phyloP scores from a whole-genome alignment of 1,140 invertebrate species.

The Leguminivora glycinivorella region DNA sequence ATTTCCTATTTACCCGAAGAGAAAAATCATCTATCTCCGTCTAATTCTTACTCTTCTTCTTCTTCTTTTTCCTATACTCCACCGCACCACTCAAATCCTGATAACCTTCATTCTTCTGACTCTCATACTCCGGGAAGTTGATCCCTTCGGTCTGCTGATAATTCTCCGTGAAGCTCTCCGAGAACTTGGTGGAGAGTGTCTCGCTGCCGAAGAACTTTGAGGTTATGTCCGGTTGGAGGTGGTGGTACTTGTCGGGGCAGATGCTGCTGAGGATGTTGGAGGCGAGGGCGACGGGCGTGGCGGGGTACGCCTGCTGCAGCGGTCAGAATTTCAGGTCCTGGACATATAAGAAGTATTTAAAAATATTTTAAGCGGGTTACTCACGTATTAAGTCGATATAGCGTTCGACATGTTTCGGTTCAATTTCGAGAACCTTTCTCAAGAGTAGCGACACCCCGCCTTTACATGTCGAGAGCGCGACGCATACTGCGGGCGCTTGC shows the following conservation, averaged over 20 bases:
- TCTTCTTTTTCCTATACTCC: slow-evolving; percentile 51
- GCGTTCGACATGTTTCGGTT: too few species aligned
- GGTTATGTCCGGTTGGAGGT: slow-evolving; percentile 51
- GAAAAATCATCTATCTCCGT: too few species aligned
- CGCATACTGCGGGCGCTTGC: too few species aligned
- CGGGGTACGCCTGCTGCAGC: slow-evolving; percentile 60
- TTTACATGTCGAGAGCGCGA: too few species aligned
- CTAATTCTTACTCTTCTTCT: slow-evolving; percentile 56
- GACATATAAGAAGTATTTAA: too few species aligned
- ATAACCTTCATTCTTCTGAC: slow-evolving; percentile 56
- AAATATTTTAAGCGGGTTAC: too few species aligned
- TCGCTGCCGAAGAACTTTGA: slow-evolving; percentile 70
- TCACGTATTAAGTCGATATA: too few species aligned
- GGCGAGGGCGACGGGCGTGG: slow-evolving; percentile 65
- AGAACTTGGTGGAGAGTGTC: slow-evolving; percentile 58
- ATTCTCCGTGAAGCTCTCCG: slow-evolving; percentile 65
- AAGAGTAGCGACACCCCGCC: too few species aligned
- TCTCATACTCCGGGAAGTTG: slow-evolving; percentile 65
- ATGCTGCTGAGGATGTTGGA: slow-evolving; percentile 71
- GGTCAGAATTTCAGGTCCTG: slow-evolving; percentile 82
- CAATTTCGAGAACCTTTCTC: too few species aligned
- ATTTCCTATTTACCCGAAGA: too few species aligned
- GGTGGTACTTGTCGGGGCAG: slow-evolving; percentile 69
- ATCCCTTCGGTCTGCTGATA: slow-evolving; percentile 66
- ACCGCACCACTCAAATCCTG: slow-evolving; percentile 68